Conservation (phyloP, 2,888 invertebrate genomes). For the Protonemura montana region DNA sequence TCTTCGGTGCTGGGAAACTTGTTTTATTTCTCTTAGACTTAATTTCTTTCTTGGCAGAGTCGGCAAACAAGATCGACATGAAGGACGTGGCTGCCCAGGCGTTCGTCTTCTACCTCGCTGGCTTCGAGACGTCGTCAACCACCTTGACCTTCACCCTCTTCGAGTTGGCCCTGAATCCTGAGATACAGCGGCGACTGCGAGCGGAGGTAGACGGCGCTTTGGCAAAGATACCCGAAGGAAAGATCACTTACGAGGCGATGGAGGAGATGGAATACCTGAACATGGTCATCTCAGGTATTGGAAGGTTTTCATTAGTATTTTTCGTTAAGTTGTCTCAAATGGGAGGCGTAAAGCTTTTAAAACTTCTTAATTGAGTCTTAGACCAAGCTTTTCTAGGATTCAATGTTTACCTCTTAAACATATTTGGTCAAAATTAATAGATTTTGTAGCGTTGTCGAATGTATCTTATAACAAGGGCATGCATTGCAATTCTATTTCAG, state of each 20-base stretch:
- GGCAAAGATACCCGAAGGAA: background rate
- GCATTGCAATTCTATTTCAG: too few species aligned
- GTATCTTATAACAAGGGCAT: too few species aligned
- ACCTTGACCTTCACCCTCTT: background rate
- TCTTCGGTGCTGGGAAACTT: too few species aligned
- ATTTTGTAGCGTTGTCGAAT: too few species aligned
- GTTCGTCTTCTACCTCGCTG: background rate
- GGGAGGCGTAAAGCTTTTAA: too few species aligned
- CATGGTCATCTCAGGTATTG: background rate
- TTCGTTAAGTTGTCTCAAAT: too few species aligned
- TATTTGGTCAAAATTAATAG: too few species aligned
- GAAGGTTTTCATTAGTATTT: too few species aligned
- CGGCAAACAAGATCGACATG: background rate
- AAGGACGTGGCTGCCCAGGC: background rate
- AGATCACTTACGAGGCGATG: background rate
- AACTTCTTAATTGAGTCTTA: too few species aligned
- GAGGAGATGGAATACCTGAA: background rate
- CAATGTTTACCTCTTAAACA: too few species aligned
- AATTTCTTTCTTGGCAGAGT: background rate
- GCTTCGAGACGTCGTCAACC: background rate
- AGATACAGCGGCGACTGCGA: background rate
- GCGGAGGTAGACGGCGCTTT: background rate
- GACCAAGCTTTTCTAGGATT: too few species aligned
- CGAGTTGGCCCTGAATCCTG: background rate
- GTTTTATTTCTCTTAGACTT: too few species aligned